These are phyloP conservation scores for Emydura subglobosa DNA, from an alignment of 2,113 vertebrate species.

Conservation along the genomic window DNA sequence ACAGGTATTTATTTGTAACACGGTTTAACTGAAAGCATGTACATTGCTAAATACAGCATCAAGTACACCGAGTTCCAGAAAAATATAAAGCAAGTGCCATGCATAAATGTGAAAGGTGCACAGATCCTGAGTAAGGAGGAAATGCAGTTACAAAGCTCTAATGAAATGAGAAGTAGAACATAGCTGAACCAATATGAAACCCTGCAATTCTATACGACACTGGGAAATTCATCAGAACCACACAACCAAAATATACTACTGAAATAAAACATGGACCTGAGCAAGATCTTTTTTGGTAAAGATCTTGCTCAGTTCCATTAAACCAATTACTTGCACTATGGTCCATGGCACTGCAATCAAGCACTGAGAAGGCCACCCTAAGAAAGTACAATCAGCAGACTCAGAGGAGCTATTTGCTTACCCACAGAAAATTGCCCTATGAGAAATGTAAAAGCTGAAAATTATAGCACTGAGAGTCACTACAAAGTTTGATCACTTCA, in stretches of 20 bases:
- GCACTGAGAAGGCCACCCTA: background rate
- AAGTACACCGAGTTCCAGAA: background rate
- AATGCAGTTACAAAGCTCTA: background rate
- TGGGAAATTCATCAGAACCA: background rate
- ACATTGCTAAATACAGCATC: background rate
- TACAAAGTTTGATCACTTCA: background rate
- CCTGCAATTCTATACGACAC: background rate
- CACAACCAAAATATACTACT: background rate
- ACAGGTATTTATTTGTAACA: background rate
- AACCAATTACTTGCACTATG: background rate
- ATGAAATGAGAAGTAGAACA: background rate
- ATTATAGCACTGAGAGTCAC: background rate
- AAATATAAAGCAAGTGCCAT: background rate
- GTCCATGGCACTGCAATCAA: background rate
- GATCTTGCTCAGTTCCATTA: background rate
- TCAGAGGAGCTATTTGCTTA: background rate
- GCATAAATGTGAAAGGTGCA: background rate
- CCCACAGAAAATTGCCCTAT: background rate
- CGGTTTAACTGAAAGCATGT: background rate
- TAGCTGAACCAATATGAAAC: background rate
- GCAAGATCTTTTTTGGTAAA: background rate
- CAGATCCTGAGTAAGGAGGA: background rate
- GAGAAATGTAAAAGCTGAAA: background rate
- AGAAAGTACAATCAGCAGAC: background rate
- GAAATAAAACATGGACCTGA: background rate